These are phyloP conservation scores for Phasianus colchicus DNA, from an alignment of 2,113 vertebrate species.

Conservation along the genomic window DNA sequence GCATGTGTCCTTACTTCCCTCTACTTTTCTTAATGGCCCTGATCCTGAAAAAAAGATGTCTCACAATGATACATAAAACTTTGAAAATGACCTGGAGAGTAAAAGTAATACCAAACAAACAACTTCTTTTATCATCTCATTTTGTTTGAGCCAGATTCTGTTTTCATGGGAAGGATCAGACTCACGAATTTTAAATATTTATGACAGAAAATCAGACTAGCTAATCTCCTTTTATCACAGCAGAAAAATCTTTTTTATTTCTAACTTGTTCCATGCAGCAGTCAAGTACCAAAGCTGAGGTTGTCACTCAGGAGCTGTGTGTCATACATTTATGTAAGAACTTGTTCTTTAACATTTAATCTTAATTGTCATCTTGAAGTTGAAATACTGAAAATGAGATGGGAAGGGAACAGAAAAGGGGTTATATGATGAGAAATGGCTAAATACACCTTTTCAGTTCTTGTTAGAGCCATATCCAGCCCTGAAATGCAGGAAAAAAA, in stretches of 20 bases:
- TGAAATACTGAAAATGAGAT: background rate
- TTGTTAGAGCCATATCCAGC: background rate
- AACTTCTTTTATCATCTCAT: background rate
- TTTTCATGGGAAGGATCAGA: background rate
- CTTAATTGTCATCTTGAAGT: background rate
- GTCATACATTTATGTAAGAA: background rate
- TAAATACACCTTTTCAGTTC: background rate
- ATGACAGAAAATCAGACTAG: background rate
- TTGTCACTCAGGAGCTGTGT: background rate
- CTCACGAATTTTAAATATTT: background rate
- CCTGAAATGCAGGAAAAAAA: background rate
- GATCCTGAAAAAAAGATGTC: background rate
- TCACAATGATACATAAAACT: background rate
- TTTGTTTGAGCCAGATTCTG: background rate
- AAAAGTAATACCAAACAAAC: background rate
- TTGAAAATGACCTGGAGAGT: background rate
- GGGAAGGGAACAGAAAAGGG: background rate
- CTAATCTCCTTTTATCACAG: background rate
- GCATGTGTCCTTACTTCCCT: background rate
- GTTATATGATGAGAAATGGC: background rate
- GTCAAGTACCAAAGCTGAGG: background rate
- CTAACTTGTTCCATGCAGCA: background rate
- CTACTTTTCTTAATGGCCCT: background rate
- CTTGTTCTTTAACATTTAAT: background rate
- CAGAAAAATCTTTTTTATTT: background rate